Conservation (phyloP, 2,797 vertebrate species). For the Chaetophractus vellerosus region DNA sequence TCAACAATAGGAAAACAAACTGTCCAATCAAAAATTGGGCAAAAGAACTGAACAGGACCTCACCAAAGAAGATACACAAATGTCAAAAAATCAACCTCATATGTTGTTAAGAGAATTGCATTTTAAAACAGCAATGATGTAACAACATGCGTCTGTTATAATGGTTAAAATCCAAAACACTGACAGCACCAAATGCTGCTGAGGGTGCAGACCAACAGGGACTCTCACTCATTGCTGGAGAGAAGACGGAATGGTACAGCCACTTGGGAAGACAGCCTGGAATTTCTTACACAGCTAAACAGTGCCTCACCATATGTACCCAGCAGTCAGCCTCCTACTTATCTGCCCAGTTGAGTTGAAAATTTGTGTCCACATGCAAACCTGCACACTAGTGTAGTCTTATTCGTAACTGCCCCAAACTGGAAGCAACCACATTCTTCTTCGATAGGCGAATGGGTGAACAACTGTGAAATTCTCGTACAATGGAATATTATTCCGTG, state of each 20-base stretch:
- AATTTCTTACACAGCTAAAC: not conserved
- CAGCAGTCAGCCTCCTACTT: accelerated
- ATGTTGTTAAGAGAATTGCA: not conserved
- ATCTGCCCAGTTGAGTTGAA: not conserved
- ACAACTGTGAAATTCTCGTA: too few relatives aligned
- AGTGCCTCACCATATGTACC: not conserved
- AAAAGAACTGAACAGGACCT: not conserved
- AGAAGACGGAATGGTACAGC: not conserved
- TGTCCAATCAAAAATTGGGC: not conserved
- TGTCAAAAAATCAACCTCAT: not conserved
- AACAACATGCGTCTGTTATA: not conserved
- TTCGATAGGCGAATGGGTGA: not conserved
- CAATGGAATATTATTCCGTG: not conserved
- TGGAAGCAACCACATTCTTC: not conserved
- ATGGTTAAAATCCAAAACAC: not conserved
- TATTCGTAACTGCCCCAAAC: not conserved
- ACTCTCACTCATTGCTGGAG: too few relatives aligned
- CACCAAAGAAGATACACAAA: not conserved
- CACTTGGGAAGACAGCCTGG: not conserved
- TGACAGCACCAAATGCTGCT: not conserved
- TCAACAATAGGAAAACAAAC: not conserved
- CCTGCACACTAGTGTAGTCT: not conserved
- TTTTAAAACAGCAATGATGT: not conserved
- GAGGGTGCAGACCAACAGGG: not conserved
- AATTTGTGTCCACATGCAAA: not conserved